phyloP scores from a whole-genome alignment of 2,888 invertebrate genomes.

The Troides helena region DNA sequence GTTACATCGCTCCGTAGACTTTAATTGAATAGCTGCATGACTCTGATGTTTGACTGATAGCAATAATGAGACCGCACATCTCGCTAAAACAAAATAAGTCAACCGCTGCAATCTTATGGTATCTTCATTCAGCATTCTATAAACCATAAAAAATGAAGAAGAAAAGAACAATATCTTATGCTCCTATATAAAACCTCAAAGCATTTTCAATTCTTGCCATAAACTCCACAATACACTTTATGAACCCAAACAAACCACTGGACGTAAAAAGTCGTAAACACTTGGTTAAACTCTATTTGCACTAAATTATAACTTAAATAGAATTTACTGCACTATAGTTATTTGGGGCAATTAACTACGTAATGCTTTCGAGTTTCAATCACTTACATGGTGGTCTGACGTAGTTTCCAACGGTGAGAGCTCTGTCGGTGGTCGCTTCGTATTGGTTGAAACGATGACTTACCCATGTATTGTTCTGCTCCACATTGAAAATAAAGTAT shows the following conservation, averaged over 20 bases:
- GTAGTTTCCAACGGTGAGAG: conserved; percentile 51
- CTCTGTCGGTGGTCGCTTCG: conserved; percentile 33
- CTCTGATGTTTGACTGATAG: conserved; percentile 69
- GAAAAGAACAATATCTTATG: not conserved
- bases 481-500: conserved; percentile 52
- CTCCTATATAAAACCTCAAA: not conserved
- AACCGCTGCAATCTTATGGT: conserved; percentile 25
- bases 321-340: not conserved
- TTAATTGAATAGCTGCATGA: conserved; percentile 72
- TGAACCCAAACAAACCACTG: not conserved
- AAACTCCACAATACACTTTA: not conserved
- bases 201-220: not conserved
- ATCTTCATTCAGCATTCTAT: not conserved
- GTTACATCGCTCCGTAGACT: conserved; percentile 59
- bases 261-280: not conserved
- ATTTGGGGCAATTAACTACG: not conserved
- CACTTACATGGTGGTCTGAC: conserved; percentile 48
- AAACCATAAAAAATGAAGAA: not conserved
- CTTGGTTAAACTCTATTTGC: not conserved
- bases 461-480: conserved; percentile 52
- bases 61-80: conserved; percentile 62
- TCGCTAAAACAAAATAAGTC: conserved; percentile 34
- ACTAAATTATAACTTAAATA: not conserved
- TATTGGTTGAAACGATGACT: conserved; percentile 54
- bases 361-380: not conserved